These are phyloP conservation scores for Chascanopsetta lugubris DNA, from an alignment of 2,113 vertebrate genomes.

Conservation along the genomic window DNA sequence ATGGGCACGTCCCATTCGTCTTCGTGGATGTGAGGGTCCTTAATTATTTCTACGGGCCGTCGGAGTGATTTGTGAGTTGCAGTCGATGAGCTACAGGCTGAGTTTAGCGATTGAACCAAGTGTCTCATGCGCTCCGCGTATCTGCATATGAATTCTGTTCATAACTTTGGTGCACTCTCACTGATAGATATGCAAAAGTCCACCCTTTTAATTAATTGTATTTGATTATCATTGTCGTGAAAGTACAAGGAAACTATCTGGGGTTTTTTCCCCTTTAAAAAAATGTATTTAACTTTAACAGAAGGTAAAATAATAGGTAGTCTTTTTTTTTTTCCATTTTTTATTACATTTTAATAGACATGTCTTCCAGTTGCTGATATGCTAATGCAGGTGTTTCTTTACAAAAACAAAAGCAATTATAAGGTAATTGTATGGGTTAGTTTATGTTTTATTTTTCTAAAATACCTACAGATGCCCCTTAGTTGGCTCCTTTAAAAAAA, in stretches of 20 bases:
- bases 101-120: conserved; percentile 66
- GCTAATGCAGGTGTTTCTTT: conserved; percentile 58
- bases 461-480: no score
- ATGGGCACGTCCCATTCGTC: conserved; percentile 46
- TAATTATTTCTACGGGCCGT: conserved; percentile 61
- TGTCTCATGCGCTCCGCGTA: conserved; percentile 59
- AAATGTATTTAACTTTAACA: no score
- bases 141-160: conserved; percentile 47
- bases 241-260: conserved; percentile 35
- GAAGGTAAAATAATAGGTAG: no score
- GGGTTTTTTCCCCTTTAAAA: no score
- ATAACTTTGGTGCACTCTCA: conserved; percentile 38
- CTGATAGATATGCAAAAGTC: conserved; percentile 44
- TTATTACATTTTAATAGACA: no score
- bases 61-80: conserved; percentile 62
- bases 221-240: conserved; percentile 58
- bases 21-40: conserved; percentile 52
- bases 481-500: no score
- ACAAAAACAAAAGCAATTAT: no score
- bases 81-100: conserved; percentile 42
- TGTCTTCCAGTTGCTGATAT: conserved; percentile 62
- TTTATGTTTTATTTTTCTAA: no score
- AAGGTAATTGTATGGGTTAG: no score
- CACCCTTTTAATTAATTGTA: no score
- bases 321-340: no score